Conservation (phyloP, 2,113 vertebrate species). For the Anhinga rufa region DNA sequence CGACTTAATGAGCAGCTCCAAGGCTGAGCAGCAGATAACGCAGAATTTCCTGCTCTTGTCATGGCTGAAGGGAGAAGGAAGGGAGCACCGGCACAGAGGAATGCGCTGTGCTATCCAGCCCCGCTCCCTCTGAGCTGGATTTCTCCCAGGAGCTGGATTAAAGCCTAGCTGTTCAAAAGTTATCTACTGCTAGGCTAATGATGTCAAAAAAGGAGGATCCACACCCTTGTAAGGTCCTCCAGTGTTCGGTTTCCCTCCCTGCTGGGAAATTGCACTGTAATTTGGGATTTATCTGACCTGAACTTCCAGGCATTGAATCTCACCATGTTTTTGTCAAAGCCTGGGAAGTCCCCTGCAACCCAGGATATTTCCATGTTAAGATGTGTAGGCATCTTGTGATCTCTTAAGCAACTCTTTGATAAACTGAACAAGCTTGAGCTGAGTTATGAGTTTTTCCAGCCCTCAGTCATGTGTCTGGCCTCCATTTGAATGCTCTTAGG, state of each 20-base stretch:
- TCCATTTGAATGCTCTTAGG: not conserved
- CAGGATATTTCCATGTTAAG: not conserved
- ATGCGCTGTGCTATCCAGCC: not conserved
- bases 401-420: not conserved
- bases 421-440: not conserved
- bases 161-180: not conserved
- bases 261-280: not conserved
- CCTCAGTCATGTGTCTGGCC: not conserved
- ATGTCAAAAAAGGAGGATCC: not conserved
- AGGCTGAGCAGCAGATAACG: not conserved
- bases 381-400: not conserved
- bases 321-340: not conserved
- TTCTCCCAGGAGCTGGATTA: not conserved
- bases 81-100: not conserved
- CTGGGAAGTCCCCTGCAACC: not conserved
- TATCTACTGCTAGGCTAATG: not conserved
- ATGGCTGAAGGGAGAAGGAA: not conserved
- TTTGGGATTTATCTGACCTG: conserved; percentile 39
- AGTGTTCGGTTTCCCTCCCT: not conserved
- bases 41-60: conserved; percentile 20
- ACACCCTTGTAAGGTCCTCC: not conserved
- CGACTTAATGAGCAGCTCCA: not conserved
- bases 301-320: conserved; percentile 44
- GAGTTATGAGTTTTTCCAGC: not conserved
- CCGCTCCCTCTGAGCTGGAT: not conserved